phyloP scores from a whole-genome alignment of 1,140 invertebrate species.

The Bombus picipes region DNA sequence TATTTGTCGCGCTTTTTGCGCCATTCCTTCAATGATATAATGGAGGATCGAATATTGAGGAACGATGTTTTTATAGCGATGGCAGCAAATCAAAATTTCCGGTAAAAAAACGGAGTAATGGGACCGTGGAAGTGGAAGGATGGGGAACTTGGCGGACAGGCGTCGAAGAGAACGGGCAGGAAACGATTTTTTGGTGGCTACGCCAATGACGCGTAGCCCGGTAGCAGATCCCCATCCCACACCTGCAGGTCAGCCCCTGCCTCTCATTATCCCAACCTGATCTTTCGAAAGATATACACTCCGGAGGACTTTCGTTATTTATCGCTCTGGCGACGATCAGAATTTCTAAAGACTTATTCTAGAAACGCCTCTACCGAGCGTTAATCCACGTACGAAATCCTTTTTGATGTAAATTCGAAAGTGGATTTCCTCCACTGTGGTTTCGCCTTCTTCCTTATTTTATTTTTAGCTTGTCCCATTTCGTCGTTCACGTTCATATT shows the following conservation, averaged over 20 bases:
- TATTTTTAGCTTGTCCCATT: neutral
- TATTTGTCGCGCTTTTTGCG: slow-evolving; percentile 32
- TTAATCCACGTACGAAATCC: slow-evolving; percentile 54
- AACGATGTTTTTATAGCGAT: slow-evolving; percentile 34
- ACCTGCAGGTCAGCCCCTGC: slow-evolving; percentile 79
- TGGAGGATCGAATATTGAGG: slow-evolving; percentile 51
- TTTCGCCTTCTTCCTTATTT: neutral
- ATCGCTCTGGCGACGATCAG: slow-evolving; percentile 79
- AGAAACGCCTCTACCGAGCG: slow-evolving; percentile 64
- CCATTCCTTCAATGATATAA: slow-evolving; percentile 38
- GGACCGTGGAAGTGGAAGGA: neutral
- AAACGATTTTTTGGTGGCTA: slow-evolving; percentile 72
- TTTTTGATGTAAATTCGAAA: slow-evolving; percentile 42
- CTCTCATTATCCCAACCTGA: slow-evolving; percentile 81
- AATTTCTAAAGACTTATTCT: slow-evolving; percentile 75
- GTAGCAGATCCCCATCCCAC: slow-evolving; percentile 80
- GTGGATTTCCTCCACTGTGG: slow-evolving; percentile 11
- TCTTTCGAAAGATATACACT: slow-evolving; percentile 79
- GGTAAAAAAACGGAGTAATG: slow-evolving; percentile 15
- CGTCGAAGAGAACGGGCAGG: neutral
- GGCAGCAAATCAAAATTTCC: slow-evolving; percentile 51
- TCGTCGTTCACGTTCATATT: neutral
- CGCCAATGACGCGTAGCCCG: slow-evolving; percentile 80
- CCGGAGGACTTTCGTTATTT: slow-evolving; percentile 78
- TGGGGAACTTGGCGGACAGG: neutral